A percentile compares a stretch with the other conserved stretches of the same genome.
phyloP scores from a whole-genome alignment of 2,797 vertebrate species.

The Heteromormyrus szaboi region DNA sequence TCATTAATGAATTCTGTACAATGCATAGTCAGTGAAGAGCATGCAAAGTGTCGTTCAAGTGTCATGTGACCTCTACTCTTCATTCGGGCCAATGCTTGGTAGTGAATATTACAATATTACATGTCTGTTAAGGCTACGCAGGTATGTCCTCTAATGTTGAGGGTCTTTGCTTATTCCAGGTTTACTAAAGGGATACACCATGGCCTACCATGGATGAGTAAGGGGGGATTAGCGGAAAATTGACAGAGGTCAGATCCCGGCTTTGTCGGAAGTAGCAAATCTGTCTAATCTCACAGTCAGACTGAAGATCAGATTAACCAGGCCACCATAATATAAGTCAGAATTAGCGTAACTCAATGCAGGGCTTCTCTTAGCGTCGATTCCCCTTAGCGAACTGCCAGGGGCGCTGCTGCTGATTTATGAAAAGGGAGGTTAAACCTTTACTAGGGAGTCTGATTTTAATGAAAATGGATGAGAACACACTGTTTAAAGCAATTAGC shows the following conservation, averaged over 20 bases:
- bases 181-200: background rate
- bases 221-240: slow-evolving; percentile 27
- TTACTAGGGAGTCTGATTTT: background rate
- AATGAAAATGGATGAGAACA: background rate
- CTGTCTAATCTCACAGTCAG: slow-evolving; percentile 42
- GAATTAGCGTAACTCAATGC: background rate
- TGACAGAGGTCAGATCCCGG: slow-evolving; percentile 7
- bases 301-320: slow-evolving; percentile 38
- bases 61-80: background rate
- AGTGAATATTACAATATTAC: background rate
- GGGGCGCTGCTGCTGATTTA: background rate
- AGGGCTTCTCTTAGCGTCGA: slow-evolving; percentile 20
- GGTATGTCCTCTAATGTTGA: background rate
- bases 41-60: background rate
- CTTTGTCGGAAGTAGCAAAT: slow-evolving; percentile 33
- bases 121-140: background rate
- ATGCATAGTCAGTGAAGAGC: background rate
- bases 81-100: background rate
- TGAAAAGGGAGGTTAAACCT: background rate
- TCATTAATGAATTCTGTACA: background rate
- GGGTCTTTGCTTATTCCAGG: background rate
- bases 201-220: too few species aligned
- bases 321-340: slow-evolving; percentile 7
- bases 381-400: slow-evolving; percentile 23
- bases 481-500: background rate